Evolutionary conservation across 2,113 vertebrate genomes (phyloP).

Genomic region (Neofelis nebulosa): DNA sequence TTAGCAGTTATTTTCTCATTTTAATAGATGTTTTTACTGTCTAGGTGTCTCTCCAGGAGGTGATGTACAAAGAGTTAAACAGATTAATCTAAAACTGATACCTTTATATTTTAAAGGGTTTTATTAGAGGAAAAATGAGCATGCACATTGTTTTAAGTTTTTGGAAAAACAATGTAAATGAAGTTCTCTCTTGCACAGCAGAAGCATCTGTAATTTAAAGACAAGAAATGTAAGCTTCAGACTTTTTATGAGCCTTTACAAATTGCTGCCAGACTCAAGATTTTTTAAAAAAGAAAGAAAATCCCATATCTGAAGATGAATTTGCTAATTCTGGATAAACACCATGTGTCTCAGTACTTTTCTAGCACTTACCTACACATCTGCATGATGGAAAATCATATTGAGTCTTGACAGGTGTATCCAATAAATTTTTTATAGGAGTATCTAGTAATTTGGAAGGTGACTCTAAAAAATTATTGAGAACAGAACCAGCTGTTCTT

Average conservation of each 20-base stretch:
- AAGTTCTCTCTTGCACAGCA: neutral
- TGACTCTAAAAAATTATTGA: conserved; percentile 95
- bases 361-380: conserved; percentile 93
- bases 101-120: conserved; percentile 15
- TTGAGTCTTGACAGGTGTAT: conserved; percentile 96
- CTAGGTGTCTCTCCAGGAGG: conserved; percentile 64
- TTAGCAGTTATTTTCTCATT: conserved; percentile 52
- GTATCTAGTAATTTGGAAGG: conserved; percentile 92
- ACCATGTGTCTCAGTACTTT: conserved; percentile 44
- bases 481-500: conserved; percentile 91
- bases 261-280: conserved; percentile 57
- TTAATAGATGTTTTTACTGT: conserved; percentile 60
- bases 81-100: neutral
- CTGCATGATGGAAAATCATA: conserved; percentile 98
- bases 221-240: conserved; percentile 56
- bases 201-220: conserved; percentile 32
- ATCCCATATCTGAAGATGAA: conserved; percentile 44
- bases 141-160: conserved; percentile 28
- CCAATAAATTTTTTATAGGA: conserved; percentile 92
- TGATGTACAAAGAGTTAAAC: conserved; percentile 12
- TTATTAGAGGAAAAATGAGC: neutral
- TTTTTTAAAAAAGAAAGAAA: neutral
- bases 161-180: conserved; percentile 21
- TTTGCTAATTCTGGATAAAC: conserved; percentile 73
- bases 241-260: conserved; percentile 59